Evolutionary conservation across 2,797 vertebrate species (phyloP).

Genomic region (Tapera naevia): DNA sequence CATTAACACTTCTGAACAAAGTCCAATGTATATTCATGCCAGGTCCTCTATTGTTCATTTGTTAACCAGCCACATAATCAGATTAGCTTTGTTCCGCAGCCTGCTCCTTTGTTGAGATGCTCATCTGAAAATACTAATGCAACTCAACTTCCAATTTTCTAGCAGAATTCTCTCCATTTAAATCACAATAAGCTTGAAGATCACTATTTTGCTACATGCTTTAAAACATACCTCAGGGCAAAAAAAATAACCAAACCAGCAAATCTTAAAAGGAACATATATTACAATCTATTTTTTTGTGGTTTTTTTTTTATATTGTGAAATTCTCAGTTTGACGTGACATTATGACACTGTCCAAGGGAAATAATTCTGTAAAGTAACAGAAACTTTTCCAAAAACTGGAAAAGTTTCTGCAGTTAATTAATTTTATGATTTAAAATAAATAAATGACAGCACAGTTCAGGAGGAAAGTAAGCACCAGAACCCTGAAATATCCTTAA

Average conservation of each 20-base stretch:
- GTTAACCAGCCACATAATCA: not conserved
- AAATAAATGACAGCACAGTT: not conserved
- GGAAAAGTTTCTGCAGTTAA: not conserved
- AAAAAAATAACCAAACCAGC: rapidly evolving
- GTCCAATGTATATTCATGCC: not conserved
- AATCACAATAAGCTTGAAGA: not conserved
- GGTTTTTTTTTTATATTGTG: not conserved
- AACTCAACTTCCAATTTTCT: not conserved
- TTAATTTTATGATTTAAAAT: not conserved
- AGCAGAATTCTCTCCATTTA: not conserved
- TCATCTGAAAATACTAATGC: not conserved
- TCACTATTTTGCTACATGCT: not conserved
- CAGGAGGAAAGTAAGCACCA: not conserved
- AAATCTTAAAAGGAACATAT: not conserved
- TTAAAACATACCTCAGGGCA: not conserved
- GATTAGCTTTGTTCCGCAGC: not conserved
- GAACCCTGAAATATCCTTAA: not conserved
- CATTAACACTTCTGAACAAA: conserved; percentile 34
- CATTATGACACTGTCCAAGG: not conserved
- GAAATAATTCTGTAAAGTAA: not conserved
- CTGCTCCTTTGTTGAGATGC: not conserved
- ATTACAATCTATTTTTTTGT: not conserved
- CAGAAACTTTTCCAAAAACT: not conserved
- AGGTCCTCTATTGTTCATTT: not conserved
- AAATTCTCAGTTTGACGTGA: not conserved